Base-by-base conservation (phyloP, 2,797 vertebrate species). In the Scleropages formosus region DNA sequence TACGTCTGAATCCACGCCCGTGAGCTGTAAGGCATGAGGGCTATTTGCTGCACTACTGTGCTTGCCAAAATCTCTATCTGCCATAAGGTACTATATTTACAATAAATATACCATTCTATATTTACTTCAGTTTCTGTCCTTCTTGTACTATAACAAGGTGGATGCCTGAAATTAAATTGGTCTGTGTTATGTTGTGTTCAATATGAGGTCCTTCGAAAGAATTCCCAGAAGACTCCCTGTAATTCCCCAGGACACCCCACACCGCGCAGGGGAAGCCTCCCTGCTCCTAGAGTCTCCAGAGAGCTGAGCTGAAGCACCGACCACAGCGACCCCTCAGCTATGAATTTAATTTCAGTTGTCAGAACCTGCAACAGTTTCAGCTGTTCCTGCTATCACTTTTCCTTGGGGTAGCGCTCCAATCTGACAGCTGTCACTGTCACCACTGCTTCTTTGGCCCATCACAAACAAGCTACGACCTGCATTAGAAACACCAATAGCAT, bases 351-450 rank as follows among this genome's bases (percentile, higher is more conserved):
- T 70, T 51, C 68, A 53, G 68, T 56, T 53, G 10, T 12, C 1
- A 39, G n/a, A n/a, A 39, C 2, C 31, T 39, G 31, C 9, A 10
- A 46, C 53, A 70, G 53, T 70, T 51, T 56, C 68, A 70, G 68
- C 49, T 70, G 68, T 26, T 70, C 51, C 16, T 26, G n/a, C 22
- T 26, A 53, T 69, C 46, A 69, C 67, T 51, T 65, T 24, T 90
- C 89, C 85, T 82, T 84, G 84, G 84, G 89, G 89, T 86, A 88
- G 86, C 85, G 87, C 77, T 77, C 78, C 84, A 82, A 78, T 77
- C 79, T 3, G 86, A 86, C 90, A 91, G 90, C 90, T 91, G 89
- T 88, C 87, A 83, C 81, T 77, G 82, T 90, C 87, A 90, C 89
- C 87, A 89, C 88, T 84, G 80, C 73, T 80, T 80, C 70, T 81